These are phyloP conservation scores for Pempheris klunzingeri DNA, from an alignment of 2,797 vertebrate genomes.

Conservation along the genomic window DNA sequence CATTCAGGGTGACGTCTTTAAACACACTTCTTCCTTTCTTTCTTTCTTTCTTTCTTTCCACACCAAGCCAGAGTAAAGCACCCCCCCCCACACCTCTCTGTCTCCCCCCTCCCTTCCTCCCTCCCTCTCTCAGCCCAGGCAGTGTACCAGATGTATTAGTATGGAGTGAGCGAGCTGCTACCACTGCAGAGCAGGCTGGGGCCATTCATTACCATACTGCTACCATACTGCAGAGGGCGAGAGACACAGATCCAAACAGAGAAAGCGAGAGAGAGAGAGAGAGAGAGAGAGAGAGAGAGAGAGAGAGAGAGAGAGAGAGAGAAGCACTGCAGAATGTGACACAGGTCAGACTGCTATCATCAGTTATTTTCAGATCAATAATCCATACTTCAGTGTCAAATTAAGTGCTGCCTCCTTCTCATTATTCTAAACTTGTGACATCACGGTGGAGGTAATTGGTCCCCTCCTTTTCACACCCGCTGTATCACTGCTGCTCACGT, in stretches of 20 bases:
- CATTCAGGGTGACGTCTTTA: background rate
- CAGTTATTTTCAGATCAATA: constrained; percentile 48
- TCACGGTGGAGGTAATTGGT: constrained; percentile 18
- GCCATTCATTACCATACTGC: constrained; percentile 65
- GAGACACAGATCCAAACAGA: constrained; percentile 41
- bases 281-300: constrained; percentile 55
- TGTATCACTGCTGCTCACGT: background rate
- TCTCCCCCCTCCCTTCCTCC: background rate
- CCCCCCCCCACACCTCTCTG: background rate
- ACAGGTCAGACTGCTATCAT: constrained; percentile 38
- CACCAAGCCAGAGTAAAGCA: no score
- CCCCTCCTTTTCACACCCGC: background rate
- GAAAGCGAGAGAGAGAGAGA: no score
- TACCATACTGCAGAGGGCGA: constrained; percentile 61
- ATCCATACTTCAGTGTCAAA: constrained; percentile 34
- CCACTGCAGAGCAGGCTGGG: constrained; percentile 57
- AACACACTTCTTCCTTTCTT: background rate
- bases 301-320: constrained; percentile 23
- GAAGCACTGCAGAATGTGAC: constrained; percentile 39
- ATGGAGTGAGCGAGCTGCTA: constrained; percentile 47
- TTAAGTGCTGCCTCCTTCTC: background rate
- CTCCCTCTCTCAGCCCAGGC: background rate
- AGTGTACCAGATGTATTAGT: constrained; percentile 37
- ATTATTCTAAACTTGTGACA: constrained; percentile 33
- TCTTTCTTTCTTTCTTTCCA: no score